Conservation (phyloP, 2,113 vertebrate genomes). For the Thunnus maccoyii region DNA sequence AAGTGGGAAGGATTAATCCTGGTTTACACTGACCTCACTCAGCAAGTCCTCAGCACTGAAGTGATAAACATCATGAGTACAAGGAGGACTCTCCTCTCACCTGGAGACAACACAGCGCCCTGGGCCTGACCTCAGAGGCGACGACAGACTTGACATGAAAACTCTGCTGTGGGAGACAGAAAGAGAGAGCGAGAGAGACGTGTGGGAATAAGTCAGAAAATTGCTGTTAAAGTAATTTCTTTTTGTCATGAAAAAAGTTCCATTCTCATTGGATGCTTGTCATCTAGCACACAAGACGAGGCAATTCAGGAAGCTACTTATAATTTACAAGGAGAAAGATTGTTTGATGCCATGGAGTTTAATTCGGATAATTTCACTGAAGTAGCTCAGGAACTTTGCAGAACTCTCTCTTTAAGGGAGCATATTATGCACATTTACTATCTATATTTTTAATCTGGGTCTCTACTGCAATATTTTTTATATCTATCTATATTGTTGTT, state of each 20-base stretch:
- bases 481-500: too few relatives aligned
- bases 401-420: background rate
- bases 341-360: background rate
- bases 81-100: slow-evolving; percentile 58
- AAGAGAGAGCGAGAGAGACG: background rate
- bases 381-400: background rate
- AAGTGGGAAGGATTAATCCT: slow-evolving; percentile 76
- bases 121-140: slow-evolving; percentile 45
- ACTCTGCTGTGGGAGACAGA: slow-evolving; percentile 13
- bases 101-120: slow-evolving; percentile 49
- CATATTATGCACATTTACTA: too few relatives aligned
- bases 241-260: background rate
- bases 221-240: background rate
- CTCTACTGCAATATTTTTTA: too few relatives aligned
- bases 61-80: slow-evolving; percentile 55
- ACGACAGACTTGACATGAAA: slow-evolving; percentile 40
- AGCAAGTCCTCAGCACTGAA: slow-evolving; percentile 60
- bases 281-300: background rate
- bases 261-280: background rate
- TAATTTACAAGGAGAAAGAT: background rate
- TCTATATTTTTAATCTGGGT: too few relatives aligned
- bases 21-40: slow-evolving; percentile 73
- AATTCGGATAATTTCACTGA: too few relatives aligned
- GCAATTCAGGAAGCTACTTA: background rate
- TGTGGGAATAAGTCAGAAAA: background rate